Base-by-base conservation (phyloP, 2,888 invertebrate genomes). In the Lypha dubia region DNA sequence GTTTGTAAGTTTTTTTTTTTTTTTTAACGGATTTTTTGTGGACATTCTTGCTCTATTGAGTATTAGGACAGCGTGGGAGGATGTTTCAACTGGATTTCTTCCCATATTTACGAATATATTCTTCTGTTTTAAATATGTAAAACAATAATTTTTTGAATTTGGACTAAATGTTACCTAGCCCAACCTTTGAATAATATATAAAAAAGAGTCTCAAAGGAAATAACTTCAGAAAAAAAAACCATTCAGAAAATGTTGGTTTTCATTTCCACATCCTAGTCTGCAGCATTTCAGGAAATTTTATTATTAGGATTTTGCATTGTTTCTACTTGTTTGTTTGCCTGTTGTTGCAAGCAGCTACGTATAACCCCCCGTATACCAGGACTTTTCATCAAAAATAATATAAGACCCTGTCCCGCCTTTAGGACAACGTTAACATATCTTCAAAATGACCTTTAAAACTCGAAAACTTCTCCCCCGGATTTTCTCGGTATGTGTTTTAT, bases 21-120 rank as follows among this genome's bases (percentile, higher is more conserved):
- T 35, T 17, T 20, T 53, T 22, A 15, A 73, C 68, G 22, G 35
- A 28, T 46, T 51, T 81, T 68, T 76, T 73, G 35, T 70, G 84
- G 77, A 85, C 56, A 51, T 79, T 85, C 44, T 38, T 58, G 38
- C 46, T 68, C 22, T 17, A 35, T 53, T 83, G 65, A 71, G 68
- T 75, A 65, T 83, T 86, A 79, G 86, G 86, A 86, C 86, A 82
- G 20, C 86, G 86, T 73, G 86, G 86, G 86, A 86, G 86, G 84
- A 84, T 76, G 73, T 62, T 84, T 79, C 74, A 82, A 44, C 81
- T 79, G 79, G 68, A 83, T 73, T 60, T 83, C 44, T 83, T 68
- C 68, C 73, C 62, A 63, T 79, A 73, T 79, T 63, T 58, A 56
- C 65, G 20, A 58, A 32, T 56, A 70, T 75, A 56, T 75, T 73